These are phyloP conservation scores for Climacteris rufus DNA, from an alignment of 2,113 vertebrate genomes.

Conservation along the genomic window DNA sequence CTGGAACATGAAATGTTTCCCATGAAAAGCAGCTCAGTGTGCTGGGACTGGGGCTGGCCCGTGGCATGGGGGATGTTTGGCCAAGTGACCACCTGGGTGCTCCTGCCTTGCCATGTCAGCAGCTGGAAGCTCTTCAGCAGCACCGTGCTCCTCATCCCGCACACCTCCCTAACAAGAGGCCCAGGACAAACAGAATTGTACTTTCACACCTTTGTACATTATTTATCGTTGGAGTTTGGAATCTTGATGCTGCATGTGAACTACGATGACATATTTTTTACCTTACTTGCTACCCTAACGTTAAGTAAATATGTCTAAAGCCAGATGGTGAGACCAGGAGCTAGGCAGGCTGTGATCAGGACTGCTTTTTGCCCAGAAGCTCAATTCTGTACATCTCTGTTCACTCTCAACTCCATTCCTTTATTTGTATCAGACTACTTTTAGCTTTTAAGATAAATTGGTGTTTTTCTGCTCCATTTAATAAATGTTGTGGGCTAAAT, in stretches of 20 bases:
- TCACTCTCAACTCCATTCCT: not conserved
- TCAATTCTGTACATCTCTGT: not conserved
- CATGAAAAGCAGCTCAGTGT: not conserved
- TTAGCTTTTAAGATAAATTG: not conserved
- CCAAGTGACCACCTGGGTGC: not conserved
- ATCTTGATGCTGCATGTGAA: conserved; percentile 77
- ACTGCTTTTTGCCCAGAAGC: not conserved
- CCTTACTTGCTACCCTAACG: conserved; percentile 1
- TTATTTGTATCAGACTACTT: not conserved
- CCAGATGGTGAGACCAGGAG: not conserved
- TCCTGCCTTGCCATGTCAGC: accelerated
- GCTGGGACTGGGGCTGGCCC: accelerated
- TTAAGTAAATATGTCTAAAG: not conserved
- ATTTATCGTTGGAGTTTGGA: conserved; percentile 72
- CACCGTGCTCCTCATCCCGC: not conserved
- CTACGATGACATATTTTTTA: conserved; percentile 65
- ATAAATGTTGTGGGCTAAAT: not conserved
- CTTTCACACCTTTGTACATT: conserved; percentile 74
- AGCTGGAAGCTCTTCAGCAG: not conserved
- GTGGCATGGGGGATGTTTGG: not conserved
- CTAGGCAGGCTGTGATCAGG: not conserved
- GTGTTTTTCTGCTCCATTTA: not conserved
- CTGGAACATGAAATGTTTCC: not conserved
- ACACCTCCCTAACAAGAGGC: conserved; percentile 42
- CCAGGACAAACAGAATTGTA: conserved; percentile 49